These are phyloP conservation scores for Odontocolon sp. DNA, from an alignment of 2,888 invertebrate species.

Conservation along the genomic window DNA sequence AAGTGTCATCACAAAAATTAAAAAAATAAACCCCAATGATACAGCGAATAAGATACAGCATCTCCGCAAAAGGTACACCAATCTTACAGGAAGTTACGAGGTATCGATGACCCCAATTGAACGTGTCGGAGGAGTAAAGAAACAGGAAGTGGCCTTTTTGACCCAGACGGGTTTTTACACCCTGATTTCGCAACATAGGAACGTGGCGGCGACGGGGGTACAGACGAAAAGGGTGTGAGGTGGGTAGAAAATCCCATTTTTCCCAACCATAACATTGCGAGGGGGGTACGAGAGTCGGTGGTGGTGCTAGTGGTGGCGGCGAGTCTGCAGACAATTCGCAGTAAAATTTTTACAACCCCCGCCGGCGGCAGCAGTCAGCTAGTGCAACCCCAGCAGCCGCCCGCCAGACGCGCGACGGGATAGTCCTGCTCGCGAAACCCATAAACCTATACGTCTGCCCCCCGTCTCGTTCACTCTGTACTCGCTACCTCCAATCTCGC, in stretches of 20 bases:
- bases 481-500: slow-evolving; percentile 65
- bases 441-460: slow-evolving; percentile 75
- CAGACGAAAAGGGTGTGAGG: slow-evolving; percentile 5
- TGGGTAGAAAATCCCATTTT: slow-evolving; percentile 77
- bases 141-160: slow-evolving; percentile 62
- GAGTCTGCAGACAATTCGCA: slow-evolving; percentile 80
- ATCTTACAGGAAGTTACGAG: too few relatives aligned
- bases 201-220: background rate
- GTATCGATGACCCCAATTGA: slow-evolving; percentile 67
- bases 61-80: too few relatives aligned
- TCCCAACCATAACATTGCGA: slow-evolving; percentile 76
- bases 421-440: slow-evolving; percentile 77
- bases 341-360: slow-evolving; percentile 80
- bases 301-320: slow-evolving; percentile 48
- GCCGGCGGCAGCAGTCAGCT: slow-evolving; percentile 53
- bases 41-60: too few relatives aligned
- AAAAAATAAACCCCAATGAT: too few relatives aligned
- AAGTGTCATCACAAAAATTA: too few relatives aligned
- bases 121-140: background rate
- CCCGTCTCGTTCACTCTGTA: slow-evolving; percentile 59
- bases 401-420: slow-evolving; percentile 73
- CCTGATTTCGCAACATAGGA: slow-evolving; percentile 37
- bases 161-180: slow-evolving; percentile 79
- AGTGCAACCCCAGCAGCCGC: slow-evolving; percentile 60
- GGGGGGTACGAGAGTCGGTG: slow-evolving; percentile 56